Evolutionary conservation across 2,888 invertebrate species (phyloP), one percentile per base, ranked within the genome.

Genomic region (Metellina segmentata): DNA sequence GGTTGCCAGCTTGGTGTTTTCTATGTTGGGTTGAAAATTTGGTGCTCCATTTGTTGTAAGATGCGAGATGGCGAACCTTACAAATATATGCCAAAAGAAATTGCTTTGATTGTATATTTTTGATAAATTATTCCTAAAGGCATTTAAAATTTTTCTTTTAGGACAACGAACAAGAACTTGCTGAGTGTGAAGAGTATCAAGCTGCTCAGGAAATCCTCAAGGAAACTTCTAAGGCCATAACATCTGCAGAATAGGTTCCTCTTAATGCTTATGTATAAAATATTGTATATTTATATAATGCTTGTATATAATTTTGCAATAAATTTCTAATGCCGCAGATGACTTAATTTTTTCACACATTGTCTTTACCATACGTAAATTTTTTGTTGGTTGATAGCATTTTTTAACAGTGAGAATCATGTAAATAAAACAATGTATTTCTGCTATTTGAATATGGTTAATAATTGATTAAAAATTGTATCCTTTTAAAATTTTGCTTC

Each of bases 111-210:
- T 8, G 20, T 0, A n/a, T 78, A 13, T 49, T 19, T 51, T 1
- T 53, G 9, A 5, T 16, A 16, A 52, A 79, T 53, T 0, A 79
- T 4, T 19, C 1, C 9, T 52, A 61, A 70, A 34, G 16, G 70
- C n/a, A 13, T 69, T 69, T 81, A 9, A 52, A 34, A 52, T 79
- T 82, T 48, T 6, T 69, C 19, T 51, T 49, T n/a, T 34, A 91
- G 91, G 91, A 91, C 13, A 91, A 78, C 79, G 91, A 91, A 72
- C 16, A 71, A 34, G 91, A 91, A 53, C 83, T 91, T 77, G 82
- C 79, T 69, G 91, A 91, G 20, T 53, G 20, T 49, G 87, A 82
- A 61, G 87, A 87, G 61, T 91, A 91, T 52, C 82, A 61, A 61
- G 83, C 83, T 53, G 91, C 91, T n/a, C 19, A 19, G 72, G 91